phyloP scores from a whole-genome alignment of 2,113 vertebrate genomes.

The Paramisgurnus dabryanus region DNA sequence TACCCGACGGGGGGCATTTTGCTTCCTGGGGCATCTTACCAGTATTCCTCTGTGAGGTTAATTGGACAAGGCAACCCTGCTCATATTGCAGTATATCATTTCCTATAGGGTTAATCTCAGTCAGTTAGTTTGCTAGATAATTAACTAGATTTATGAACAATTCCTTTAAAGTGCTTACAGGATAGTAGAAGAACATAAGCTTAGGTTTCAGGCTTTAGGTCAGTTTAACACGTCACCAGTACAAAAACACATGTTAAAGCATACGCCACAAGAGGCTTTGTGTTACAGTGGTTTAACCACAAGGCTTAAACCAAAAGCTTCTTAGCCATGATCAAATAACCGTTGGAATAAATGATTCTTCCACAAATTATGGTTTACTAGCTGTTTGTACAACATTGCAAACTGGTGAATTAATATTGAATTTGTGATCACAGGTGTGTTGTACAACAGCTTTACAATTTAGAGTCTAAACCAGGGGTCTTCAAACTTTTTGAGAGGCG shows the following conservation, averaged over 20 bases:
- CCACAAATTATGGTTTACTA: too few relatives aligned
- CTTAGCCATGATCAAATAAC: too few relatives aligned
- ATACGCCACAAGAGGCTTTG: background rate
- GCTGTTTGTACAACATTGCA: too few relatives aligned
- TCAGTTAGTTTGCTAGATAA: background rate
- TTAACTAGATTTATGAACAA: background rate
- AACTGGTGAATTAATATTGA: too few relatives aligned
- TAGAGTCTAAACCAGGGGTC: too few relatives aligned
- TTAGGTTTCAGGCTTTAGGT: background rate
- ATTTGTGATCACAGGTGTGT: too few relatives aligned
- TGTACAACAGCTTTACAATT: too few relatives aligned
- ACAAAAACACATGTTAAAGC: background rate
- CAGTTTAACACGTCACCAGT: background rate
- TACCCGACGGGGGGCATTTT: constrained; percentile 9
- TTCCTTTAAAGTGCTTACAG: background rate
- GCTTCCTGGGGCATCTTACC: background rate
- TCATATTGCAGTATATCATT: background rate
- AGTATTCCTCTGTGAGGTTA: constrained; percentile 25
- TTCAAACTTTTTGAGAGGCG: too few relatives aligned
- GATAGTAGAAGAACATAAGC: background rate
- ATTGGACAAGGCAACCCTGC: constrained; percentile 26
- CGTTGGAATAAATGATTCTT: too few relatives aligned
- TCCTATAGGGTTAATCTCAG: background rate
- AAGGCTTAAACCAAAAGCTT: too few relatives aligned
- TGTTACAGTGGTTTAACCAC: too few relatives aligned